Conservation (phyloP, 2,888 invertebrate species). For the Drosophila sordidula region DNA sequence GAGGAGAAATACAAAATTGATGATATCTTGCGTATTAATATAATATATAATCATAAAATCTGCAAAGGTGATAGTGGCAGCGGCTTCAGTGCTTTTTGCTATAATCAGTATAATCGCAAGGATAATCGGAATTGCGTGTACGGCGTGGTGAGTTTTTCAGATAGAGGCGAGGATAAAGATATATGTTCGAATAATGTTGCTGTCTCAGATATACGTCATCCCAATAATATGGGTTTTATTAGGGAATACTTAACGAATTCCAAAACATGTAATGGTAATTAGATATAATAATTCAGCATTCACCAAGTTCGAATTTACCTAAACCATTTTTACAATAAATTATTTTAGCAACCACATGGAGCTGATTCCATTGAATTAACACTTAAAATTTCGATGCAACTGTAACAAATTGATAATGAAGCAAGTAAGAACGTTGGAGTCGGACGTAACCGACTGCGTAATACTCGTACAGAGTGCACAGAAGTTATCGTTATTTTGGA, state of each 20-base stretch:
- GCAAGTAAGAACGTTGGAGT: no score
- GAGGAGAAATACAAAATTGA: no score
- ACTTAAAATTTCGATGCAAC: no score
- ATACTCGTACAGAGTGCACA: no score
- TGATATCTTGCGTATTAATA: rapidly evolving
- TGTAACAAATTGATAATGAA: no score
- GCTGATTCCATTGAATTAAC: no score
- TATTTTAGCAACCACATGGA: no score
- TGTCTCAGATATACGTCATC: not conserved
- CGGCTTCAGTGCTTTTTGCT: not conserved
- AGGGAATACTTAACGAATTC: rapidly evolving
- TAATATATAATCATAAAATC: rapidly evolving
- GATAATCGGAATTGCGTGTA: not conserved
- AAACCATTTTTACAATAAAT: no score
- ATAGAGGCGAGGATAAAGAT: rapidly evolving
- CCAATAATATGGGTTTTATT: not conserved
- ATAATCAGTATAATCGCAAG: rapidly evolving
- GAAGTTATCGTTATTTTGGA: no score
- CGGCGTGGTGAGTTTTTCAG: constrained; percentile 13
- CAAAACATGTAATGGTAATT: not conserved
- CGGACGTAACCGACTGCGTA: no score
- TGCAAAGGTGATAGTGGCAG: constrained; percentile 41
- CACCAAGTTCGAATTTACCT: no score
- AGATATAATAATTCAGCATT: not conserved
- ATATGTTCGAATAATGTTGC: not conserved